Percentiles rank a stretch among this genome's conserved stretches.
These are phyloP conservation scores for Megastigmus dorsalis DNA, from an alignment of 2,888 invertebrate species.

Conservation along the genomic window DNA sequence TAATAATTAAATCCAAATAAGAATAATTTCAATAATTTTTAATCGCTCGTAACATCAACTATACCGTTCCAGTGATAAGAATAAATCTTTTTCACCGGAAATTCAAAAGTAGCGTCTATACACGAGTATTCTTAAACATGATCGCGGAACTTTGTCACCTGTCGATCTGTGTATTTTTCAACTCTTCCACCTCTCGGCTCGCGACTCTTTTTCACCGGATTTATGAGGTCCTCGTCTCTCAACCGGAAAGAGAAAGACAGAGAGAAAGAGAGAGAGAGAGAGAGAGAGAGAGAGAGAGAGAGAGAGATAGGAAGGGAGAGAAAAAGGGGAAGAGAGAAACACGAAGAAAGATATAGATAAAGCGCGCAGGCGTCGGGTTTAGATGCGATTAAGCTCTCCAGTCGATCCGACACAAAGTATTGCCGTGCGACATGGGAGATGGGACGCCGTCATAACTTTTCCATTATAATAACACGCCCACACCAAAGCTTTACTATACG, in stretches of 20 bases:
- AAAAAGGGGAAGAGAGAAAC: too few relatives aligned
- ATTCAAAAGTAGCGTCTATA: not conserved
- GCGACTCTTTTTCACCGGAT: not conserved
- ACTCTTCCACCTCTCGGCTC: slow-evolving; percentile 7
- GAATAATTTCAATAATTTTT: too few relatives aligned
- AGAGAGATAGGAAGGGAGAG: not conserved
- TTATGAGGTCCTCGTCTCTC: slow-evolving; percentile 7
- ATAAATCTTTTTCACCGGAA: not conserved
- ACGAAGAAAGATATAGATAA: too few relatives aligned
- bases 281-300: not conserved
- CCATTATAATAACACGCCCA: slow-evolving; percentile 38
- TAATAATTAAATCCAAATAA: too few relatives aligned
- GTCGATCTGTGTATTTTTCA: slow-evolving; percentile 19
- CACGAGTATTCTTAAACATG: not conserved
- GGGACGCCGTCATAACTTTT: slow-evolving; percentile 38
- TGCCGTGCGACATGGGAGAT: not conserved
- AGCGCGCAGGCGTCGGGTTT: slow-evolving; percentile 1
- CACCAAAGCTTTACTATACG: not conserved
- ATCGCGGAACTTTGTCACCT: not conserved
- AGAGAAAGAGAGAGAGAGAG: not conserved
- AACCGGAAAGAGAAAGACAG: not conserved
- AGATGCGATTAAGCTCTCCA: slow-evolving; percentile 36
- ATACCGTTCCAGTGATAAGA: too few relatives aligned
- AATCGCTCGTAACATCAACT: too few relatives aligned
- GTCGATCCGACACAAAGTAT: slow-evolving; percentile 21